Evolutionary conservation across 2,113 vertebrate genomes (phyloP), one percentile per base, ranked within the genome.

Genomic region (Cygnus atratus): DNA sequence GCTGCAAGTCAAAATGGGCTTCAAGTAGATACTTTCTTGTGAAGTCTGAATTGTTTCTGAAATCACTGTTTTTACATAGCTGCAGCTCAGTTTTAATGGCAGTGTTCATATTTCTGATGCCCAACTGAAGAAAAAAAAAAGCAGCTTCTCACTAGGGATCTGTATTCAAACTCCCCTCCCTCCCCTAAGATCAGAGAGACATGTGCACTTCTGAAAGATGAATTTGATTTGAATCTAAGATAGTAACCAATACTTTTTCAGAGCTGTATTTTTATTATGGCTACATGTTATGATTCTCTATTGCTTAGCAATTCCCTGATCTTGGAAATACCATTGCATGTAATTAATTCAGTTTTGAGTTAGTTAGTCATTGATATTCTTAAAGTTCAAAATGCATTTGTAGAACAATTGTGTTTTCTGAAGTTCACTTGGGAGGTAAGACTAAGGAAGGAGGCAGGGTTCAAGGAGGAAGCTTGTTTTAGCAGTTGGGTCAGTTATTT

Each of bases 401-500:
- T 71, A n/a, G 66, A 82, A 14, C 26, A 19, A 0, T 29, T 3
- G 1, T 52, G 13, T 80, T 84, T 81, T 91, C 48, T 46, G 37
- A 87, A 54, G 46, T 58, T 87, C 43, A 28, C n/a, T 81, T 7
- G 0, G 58, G 74, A 87, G 46, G 37, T 61, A 44, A 74, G 84
- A 65, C 66, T 58, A 86, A 72, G 50, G 76, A 46, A 92, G 43
- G 73, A 93, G 82, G 48, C 71, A 94, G 41, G 28, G 68, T 77
- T 94, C 59, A 86, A 71, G 88, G 85, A 92, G 93, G 91, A 57
- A 95, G 55, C 88, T 95, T 90, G 96, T 90, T 86, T 37, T 93
- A 94, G 96, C 90, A 93, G 94, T 95, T 91, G 48, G 86, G 71
- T 76, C 57, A 43, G 87, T 96, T 96, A 82, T 95, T 97, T 95